Evolutionary conservation across 2,888 invertebrate species (phyloP).

Genomic region (Colletes collaris): DNA sequence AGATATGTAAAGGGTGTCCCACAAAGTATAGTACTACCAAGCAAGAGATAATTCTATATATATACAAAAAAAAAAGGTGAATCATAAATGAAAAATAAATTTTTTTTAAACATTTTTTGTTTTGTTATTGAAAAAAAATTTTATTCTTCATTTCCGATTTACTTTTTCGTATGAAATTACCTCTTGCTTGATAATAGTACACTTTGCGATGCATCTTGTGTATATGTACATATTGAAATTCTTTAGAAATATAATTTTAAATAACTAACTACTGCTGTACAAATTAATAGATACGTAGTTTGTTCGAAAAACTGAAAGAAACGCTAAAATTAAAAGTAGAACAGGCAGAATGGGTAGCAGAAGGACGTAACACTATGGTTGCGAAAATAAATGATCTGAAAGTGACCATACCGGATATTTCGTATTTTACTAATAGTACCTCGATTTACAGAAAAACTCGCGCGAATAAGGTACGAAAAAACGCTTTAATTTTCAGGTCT

Average conservation of each 20-base stretch:
- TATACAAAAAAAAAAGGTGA: no score
- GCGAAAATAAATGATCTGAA: slow-evolving; percentile 64
- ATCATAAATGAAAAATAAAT: no score
- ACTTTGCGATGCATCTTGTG: no score
- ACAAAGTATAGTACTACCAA: no score
- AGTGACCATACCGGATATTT: slow-evolving; percentile 63
- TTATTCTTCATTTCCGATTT: no score
- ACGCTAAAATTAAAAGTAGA: slow-evolving; percentile 61
- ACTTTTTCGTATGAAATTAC: no score
- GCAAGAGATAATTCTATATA: no score
- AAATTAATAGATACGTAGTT: slow-evolving; percentile 54
- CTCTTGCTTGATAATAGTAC: no score
- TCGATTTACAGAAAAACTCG: slow-evolving; percentile 23
- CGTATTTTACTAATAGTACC: slow-evolving; percentile 39
- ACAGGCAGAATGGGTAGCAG: slow-evolving; percentile 57
- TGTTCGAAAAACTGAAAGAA: slow-evolving; percentile 65
- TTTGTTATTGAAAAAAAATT: no score
- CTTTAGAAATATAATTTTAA: slow-evolving; percentile 2
- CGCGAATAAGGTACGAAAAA: slow-evolving; percentile 30
- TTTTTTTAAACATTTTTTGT: no score
- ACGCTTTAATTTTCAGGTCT: slow-evolving; percentile 18
- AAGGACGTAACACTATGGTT: slow-evolving; percentile 50
- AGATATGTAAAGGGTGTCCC: background rate
- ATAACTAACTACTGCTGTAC: background rate
- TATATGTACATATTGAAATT: background rate